Evolutionary conservation across 2,797 vertebrate genomes (phyloP).

Genomic region (Gobionotothen gibberifrons): DNA sequence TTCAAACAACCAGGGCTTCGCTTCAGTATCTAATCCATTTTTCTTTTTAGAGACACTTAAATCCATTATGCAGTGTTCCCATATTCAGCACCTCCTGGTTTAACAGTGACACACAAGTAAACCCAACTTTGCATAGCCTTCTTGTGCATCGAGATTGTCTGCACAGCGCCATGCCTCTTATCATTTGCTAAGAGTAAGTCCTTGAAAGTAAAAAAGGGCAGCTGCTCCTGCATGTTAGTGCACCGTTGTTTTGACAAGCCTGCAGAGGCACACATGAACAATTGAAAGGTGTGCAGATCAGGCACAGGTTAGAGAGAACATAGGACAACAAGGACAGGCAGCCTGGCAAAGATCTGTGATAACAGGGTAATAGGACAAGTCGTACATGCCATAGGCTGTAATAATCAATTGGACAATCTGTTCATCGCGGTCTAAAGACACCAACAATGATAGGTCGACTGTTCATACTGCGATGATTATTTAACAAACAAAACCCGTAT

Average conservation of each 20-base stretch:
- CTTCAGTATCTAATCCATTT: conserved; percentile 65
- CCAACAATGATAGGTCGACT: conserved; percentile 24
- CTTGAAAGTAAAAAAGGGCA: conserved; percentile 35
- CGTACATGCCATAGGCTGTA: conserved; percentile 39
- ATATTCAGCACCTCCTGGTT: conserved; percentile 49
- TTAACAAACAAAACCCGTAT: conserved; percentile 18
- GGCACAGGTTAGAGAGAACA: conserved; percentile 19
- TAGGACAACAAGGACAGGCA: not conserved
- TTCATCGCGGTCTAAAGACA: conserved; percentile 28
- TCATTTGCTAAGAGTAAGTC: conserved; percentile 33
- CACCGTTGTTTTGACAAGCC: conserved; percentile 23
- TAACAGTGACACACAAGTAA: conserved; percentile 40
- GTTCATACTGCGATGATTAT: conserved; percentile 47
- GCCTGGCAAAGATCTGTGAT: conserved; percentile 20
- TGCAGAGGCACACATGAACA: conserved; percentile 23
- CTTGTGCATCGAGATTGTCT: conserved; percentile 15
- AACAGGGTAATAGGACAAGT: conserved; percentile 32
- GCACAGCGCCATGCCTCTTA: conserved; percentile 36
- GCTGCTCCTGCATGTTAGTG: conserved; percentile 6
- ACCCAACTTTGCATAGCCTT: conserved; percentile 38
- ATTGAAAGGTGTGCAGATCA: conserved; percentile 27
- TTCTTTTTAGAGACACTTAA: conserved; percentile 61
- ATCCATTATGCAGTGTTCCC: conserved; percentile 59
- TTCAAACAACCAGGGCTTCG: conserved; percentile 46
- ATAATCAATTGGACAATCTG: conserved; percentile 24